These are phyloP conservation scores for Drosophila yakuba DNA, from an alignment of 1,140 invertebrate genomes.

Conservation along the genomic window DNA sequence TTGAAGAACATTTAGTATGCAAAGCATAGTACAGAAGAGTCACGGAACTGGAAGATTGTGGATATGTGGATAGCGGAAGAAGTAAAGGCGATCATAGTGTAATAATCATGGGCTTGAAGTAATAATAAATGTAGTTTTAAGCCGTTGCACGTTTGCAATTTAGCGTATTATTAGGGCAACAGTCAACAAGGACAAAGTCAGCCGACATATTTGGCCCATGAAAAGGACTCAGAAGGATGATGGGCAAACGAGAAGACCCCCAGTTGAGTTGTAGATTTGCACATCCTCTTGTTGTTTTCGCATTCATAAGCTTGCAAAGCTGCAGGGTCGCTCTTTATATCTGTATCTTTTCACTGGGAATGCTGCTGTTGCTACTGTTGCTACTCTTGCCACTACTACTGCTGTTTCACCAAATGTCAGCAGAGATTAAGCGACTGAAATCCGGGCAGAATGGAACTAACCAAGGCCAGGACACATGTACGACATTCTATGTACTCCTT, in stretches of 20 bases:
- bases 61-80: too few relatives aligned
- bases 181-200: neutral
- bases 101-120: too few relatives aligned
- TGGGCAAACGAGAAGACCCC: neutral
- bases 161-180: neutral
- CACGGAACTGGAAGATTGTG: too few relatives aligned
- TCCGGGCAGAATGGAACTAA: constrained; percentile 46
- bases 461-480: constrained; percentile 57
- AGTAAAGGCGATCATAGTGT: too few relatives aligned
- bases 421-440: constrained; percentile 74
- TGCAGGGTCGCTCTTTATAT: constrained; percentile 18
- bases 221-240: neutral
- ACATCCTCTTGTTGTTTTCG: constrained; percentile 38
- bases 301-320: constrained; percentile 42
- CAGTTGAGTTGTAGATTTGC: constrained; percentile 14
- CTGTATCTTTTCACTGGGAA: neutral
- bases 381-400: constrained; percentile 10
- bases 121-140: too few relatives aligned
- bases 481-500: constrained; percentile 63
- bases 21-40: too few relatives aligned
- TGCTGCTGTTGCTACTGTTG: neutral
- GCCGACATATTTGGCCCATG: neutral
- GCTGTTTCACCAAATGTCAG: constrained; percentile 66
- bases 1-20: too few relatives aligned
- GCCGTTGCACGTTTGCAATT: too few relatives aligned